Evolutionary conservation across 1,140 invertebrate genomes (phyloP).

Genomic region (Trypoxylus dichotomus): DNA sequence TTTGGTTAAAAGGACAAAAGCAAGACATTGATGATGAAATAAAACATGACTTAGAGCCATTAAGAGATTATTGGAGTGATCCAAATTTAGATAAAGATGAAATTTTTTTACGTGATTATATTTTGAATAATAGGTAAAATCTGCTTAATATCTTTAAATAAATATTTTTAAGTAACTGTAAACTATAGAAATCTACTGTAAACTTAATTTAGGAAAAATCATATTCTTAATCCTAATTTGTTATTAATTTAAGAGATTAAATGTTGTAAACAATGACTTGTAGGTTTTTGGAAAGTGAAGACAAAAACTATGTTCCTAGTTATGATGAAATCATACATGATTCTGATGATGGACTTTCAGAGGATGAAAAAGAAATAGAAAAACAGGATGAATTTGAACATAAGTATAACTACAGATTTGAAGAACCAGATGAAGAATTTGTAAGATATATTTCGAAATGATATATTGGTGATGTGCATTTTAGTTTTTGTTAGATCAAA

Average conservation of each 20-base stretch:
- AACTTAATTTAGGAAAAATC: no score
- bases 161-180: no score
- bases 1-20: conserved; percentile 81
- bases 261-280: neutral
- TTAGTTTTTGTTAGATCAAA: conserved; percentile 65
- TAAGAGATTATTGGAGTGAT: conserved; percentile 85
- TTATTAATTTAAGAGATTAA: no score
- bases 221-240: no score
- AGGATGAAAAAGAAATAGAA: conserved; percentile 78
- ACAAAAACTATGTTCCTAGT: conserved; percentile 62
- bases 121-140: conserved; percentile 81
- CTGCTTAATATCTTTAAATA: no score
- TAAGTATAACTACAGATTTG: conserved; percentile 95
- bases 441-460: conserved; percentile 58
- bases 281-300: conserved; percentile 59
- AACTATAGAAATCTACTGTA: no score
- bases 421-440: conserved; percentile 94
- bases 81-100: conserved; percentile 81
- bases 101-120: conserved; percentile 89
- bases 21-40: conserved; percentile 65
- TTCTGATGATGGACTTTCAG: conserved; percentile 70
- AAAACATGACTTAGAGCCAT: conserved; percentile 66
- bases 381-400: conserved; percentile 90
- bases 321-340: conserved; percentile 73
- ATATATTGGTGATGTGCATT: neutral